Evolutionary conservation across 2,113 vertebrate species (phyloP).

Genomic region (pig (Sus scrofa)): DNA sequence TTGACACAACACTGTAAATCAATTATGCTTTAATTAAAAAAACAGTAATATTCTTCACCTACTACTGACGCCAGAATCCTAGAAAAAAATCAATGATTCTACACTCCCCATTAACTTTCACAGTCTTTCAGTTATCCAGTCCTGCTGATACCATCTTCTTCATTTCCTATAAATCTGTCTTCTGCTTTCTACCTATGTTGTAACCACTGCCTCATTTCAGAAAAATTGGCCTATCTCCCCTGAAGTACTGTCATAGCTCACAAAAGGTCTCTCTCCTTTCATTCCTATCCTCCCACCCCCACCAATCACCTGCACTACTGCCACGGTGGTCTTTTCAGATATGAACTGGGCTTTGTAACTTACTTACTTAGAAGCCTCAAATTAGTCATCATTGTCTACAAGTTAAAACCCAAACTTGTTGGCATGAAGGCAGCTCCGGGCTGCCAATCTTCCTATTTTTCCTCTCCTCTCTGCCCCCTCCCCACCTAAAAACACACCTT

Average conservation of each 20-base stretch:
- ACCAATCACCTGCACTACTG: background rate
- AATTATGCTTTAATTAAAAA: no score
- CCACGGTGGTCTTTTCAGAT: background rate
- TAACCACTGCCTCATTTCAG: background rate
- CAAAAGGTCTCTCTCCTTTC: background rate
- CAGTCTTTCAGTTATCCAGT: background rate
- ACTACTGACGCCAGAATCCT: background rate
- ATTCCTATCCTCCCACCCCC: background rate
- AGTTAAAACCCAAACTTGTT: background rate
- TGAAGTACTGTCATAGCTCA: background rate
- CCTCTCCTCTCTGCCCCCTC: background rate
- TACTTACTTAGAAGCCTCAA: background rate
- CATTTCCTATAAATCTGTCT: background rate
- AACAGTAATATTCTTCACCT: background rate
- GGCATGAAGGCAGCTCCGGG: background rate
- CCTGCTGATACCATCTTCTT: background rate
- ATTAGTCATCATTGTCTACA: background rate
- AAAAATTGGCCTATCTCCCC: background rate
- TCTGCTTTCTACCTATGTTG: background rate
- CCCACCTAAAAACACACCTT: background rate
- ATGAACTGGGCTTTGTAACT: background rate
- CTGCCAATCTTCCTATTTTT: background rate
- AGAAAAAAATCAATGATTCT: background rate
- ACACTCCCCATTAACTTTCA: background rate
- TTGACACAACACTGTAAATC: no score